phyloP scores from a whole-genome alignment of 2,113 vertebrate species.

The Macquaria ambigua region DNA sequence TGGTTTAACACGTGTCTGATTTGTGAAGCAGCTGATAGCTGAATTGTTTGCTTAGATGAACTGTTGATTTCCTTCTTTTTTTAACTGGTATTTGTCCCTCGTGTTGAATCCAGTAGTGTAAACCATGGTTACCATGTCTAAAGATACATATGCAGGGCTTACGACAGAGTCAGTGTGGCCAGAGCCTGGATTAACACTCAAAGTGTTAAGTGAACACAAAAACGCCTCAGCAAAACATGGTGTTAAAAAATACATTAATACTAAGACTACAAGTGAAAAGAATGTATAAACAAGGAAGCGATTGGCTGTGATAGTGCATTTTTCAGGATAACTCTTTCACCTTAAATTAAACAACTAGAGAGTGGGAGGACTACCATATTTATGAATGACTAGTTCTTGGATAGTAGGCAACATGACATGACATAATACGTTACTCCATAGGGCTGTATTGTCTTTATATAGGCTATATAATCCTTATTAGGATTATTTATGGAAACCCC shows the following conservation, averaged over 20 bases:
- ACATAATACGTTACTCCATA: slow-evolving; percentile 11
- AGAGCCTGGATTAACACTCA: not conserved
- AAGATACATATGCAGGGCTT: not conserved
- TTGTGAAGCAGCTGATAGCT: not conserved
- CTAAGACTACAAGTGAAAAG: not conserved
- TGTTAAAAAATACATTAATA: not conserved
- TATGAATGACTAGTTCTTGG: slow-evolving; percentile 13
- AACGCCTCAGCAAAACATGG: not conserved
- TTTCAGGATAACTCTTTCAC: not conserved
- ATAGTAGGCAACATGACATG: slow-evolving; percentile 9
- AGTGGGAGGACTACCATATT: not conserved
- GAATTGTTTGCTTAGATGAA: not conserved
- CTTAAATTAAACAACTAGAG: not conserved
- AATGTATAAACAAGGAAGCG: not conserved
- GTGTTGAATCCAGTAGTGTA: not conserved
- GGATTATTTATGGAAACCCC: slow-evolving; percentile 12
- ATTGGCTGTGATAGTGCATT: not conserved
- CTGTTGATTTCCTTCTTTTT: not conserved
- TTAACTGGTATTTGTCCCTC: not conserved
- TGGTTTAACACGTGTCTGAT: not conserved
- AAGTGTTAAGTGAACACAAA: not conserved
- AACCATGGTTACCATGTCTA: not conserved
- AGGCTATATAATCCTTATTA: too few species aligned
- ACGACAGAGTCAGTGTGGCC: not conserved
- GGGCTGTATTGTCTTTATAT: not conserved